Conservation (phyloP, 2,797 vertebrate species). For the Labeo calbasu region DNA sequence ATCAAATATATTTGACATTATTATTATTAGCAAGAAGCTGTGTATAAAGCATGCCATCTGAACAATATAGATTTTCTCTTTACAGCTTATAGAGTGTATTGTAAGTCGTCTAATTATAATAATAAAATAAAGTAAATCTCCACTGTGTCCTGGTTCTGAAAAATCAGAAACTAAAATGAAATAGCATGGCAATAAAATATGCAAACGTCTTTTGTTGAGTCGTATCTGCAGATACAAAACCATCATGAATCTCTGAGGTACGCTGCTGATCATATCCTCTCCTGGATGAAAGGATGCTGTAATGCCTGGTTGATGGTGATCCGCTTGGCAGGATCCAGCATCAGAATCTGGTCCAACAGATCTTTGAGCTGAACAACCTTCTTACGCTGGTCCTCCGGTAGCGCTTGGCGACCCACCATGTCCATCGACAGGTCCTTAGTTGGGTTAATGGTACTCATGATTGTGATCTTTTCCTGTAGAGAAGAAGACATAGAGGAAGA, state of each 20-base stretch:
- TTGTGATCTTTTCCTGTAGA: conserved; percentile 94
- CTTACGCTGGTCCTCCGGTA: conserved; percentile 99
- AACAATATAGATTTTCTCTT: conserved; percentile 39
- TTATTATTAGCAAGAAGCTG: not conserved
- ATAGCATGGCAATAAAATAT: conserved; percentile 32
- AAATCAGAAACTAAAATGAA: conserved; percentile 31
- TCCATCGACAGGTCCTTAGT: conserved; percentile 97
- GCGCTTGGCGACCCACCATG: conserved; percentile 95
- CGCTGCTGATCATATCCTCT: conserved; percentile 87
- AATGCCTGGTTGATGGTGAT: conserved; percentile 99
- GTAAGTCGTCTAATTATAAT: conserved; percentile 24
- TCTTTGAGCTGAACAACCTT: conserved; percentile 98
- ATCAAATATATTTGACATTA: conserved; percentile 24
- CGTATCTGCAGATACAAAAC: conserved; percentile 60
- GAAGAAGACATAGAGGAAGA: not conserved
- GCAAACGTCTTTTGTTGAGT: conserved; percentile 55
- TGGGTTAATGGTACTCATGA: conserved; percentile 99
- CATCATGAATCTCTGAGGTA: conserved; percentile 49
- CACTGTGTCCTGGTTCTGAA: conserved; percentile 18
- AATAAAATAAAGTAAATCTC: conserved; percentile 7
- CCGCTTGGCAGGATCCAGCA: conserved; percentile 98
- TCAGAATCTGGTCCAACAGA: conserved; percentile 96
- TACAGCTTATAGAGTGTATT: not conserved
- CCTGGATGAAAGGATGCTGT: conserved; percentile 98
- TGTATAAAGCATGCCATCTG: conserved; percentile 28